These are phyloP conservation scores for Lichenostomus cassidix DNA, from an alignment of 2,113 vertebrate species.

Conservation along the genomic window DNA sequence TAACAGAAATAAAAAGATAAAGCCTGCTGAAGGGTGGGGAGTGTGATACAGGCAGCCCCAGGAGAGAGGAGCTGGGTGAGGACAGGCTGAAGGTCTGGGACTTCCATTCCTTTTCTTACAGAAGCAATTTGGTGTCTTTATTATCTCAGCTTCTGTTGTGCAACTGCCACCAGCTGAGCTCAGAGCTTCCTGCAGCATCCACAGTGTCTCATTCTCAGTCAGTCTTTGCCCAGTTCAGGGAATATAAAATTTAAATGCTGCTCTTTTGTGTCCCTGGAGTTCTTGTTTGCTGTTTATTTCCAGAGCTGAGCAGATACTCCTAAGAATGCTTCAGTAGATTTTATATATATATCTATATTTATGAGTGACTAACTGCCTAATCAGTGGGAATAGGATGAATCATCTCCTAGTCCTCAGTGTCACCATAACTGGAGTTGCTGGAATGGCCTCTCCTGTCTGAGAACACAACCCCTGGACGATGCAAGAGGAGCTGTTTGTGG, in stretches of 20 bases:
- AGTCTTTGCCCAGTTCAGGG: background rate
- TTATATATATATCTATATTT: background rate
- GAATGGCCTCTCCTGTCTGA: background rate
- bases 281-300: background rate
- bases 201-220: background rate
- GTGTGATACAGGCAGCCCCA: background rate
- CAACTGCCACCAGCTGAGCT: background rate
- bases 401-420: background rate
- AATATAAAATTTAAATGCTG: background rate
- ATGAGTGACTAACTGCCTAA: background rate
- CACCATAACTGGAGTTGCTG: background rate
- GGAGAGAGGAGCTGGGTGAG: background rate
- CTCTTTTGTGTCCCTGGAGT: background rate
- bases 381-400: background rate
- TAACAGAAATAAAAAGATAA: background rate
- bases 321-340: background rate
- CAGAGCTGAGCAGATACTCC: background rate
- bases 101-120: background rate
- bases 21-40: background rate
- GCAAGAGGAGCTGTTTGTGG: background rate
- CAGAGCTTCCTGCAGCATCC: background rate
- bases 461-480: background rate
- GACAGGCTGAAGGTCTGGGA: background rate
- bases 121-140: background rate
- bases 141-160: background rate